Conservation (phyloP, 2,113 vertebrate genomes). For the Syrmaticus mikado region DNA sequence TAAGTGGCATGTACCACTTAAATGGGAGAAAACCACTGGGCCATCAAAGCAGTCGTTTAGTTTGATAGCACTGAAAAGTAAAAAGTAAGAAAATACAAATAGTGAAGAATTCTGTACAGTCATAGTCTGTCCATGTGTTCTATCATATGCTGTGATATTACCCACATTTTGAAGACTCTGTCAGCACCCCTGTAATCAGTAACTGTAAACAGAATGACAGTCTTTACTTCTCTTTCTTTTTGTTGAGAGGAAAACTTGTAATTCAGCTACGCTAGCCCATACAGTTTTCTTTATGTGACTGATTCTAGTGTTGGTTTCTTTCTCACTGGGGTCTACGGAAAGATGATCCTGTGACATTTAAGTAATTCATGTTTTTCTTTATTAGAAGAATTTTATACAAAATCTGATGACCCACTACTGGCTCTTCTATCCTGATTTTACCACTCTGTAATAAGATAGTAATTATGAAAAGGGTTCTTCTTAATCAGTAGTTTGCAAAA, state of each 20-base stretch:
- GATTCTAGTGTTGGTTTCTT: not conserved
- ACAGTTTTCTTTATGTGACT: not conserved
- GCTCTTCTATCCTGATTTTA: constrained; percentile 1
- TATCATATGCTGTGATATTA: not conserved
- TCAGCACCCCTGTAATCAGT: constrained; percentile 29
- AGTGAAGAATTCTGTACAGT: not conserved
- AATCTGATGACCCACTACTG: not conserved
- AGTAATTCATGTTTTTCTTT: constrained; percentile 2
- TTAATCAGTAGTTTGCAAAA: not conserved
- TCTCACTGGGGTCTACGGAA: not conserved
- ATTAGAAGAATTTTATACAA: not conserved
- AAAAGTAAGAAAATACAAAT: constrained; percentile 18
- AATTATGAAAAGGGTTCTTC: not conserved
- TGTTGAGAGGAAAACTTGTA: not conserved
- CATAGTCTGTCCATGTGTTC: not conserved
- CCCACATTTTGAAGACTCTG: constrained; percentile 9
- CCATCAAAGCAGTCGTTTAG: not conserved
- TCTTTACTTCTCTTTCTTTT: constrained; percentile 38
- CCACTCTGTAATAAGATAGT: not conserved
- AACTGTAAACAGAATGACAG: not conserved
- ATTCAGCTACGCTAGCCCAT: not conserved
- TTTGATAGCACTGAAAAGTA: not conserved
- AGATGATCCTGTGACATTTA: not conserved
- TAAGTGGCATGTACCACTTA: not conserved
- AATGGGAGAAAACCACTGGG: not conserved